A percentile compares a stretch with the other conserved stretches of the same genome.
Evolutionary conservation across 1,140 invertebrate genomes (phyloP).

Genomic region (Drosophila saltans): DNA sequence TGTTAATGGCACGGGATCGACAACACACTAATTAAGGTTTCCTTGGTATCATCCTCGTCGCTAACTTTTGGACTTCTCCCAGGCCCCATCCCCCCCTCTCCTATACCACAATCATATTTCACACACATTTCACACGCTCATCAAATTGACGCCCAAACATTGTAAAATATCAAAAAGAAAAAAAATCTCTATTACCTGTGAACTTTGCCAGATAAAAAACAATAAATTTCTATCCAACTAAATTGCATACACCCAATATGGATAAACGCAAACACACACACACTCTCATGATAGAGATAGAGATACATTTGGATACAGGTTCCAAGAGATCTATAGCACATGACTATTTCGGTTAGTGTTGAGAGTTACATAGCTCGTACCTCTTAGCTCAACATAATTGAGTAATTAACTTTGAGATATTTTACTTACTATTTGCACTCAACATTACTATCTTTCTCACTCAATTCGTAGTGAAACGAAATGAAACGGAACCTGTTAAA

Average conservation of each 20-base stretch:
- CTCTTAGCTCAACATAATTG: constrained; percentile 60
- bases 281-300: background rate
- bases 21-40: too few species aligned
- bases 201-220: constrained; percentile 70
- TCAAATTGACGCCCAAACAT: constrained; percentile 48
- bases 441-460: constrained; percentile 9
- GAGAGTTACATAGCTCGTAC: background rate
- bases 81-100: background rate
- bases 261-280: constrained; percentile 23
- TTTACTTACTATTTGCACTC: constrained; percentile 40
- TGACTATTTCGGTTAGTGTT: constrained; percentile 26
- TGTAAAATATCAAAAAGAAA: constrained; percentile 33
- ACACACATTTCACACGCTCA: constrained; percentile 61
- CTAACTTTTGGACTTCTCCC: too few species aligned
- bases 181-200: constrained; percentile 63
- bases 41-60: too few species aligned
- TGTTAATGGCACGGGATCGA: too few species aligned
- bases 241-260: constrained; percentile 52
- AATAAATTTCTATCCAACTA: constrained; percentile 67
- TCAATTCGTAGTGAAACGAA: constrained; percentile 1
- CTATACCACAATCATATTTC: background rate
- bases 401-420: constrained; percentile 64
- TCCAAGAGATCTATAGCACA: background rate
- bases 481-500: constrained; percentile 70
- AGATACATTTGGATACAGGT: constrained; percentile 36